Base-by-base conservation (phyloP, 2,797 vertebrate species). In the Hyperoplus lanceolatus region DNA sequence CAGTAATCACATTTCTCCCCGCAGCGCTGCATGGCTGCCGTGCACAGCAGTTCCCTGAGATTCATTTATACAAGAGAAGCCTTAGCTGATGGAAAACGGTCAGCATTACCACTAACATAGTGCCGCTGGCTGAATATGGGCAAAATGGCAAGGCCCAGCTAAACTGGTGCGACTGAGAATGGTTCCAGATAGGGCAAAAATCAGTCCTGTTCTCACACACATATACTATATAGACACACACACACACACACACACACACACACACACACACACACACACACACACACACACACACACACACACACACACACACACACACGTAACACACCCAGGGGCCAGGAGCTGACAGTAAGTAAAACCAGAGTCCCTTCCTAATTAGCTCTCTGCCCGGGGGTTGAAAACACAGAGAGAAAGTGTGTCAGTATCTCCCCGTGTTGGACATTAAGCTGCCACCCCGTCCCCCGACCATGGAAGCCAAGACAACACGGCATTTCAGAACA, bases 321-420 rank as follows among this genome's bases (percentile, higher is more conserved):
- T 2, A 29, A 29, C 69, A 81, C 60, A 87, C 81, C 80, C 90
- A 87, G 79, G 62, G 87, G 89, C 89, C 88, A 85, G 75, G 71
- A 87, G 88, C 90, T 93, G 93, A 90, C 93, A 93, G 92, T 93
- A 93, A 93, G 93, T 92, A 94, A 89, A 94, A 90, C 86, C 82
- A 93, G 80, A 89, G 86, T 90, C 84, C 85, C 77, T 90, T 81
- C 91, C 91, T 94, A 94, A 94, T 94, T 94, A 94, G 91, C 90
- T 90, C 82, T 76, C 60, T 76, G 90, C 94, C 92, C 62, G 70
- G 80, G 91, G 94, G 89, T 29, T 82, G 82, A 83, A 89, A 91
- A 73, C 90, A 79, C 87, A 87, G 73, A 80, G 63, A 78, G 82
- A 94, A 94, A 93, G 90, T 94, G 91, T 94, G 93, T 94, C 93